phyloP scores from a whole-genome alignment of 2,113 vertebrate species.

The Lichenostomus cassidix region DNA sequence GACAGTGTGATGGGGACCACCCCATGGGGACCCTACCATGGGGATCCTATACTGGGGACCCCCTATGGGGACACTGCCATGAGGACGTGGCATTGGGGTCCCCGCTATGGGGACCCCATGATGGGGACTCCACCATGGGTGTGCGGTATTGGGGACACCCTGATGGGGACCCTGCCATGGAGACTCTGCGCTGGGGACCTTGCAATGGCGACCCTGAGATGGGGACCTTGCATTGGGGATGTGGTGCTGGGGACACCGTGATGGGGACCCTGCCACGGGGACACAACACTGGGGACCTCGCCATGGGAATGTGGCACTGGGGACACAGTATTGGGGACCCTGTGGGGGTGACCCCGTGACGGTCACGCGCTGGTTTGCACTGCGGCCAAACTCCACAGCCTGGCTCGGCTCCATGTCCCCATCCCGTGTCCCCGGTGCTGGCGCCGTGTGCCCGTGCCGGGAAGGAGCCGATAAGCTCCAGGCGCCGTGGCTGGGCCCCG shows the following conservation, averaged over 20 bases:
- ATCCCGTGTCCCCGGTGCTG: neutral
- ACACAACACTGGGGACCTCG: rapidly evolving
- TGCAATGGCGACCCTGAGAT: neutral
- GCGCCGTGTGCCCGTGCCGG: neutral
- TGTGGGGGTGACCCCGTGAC: neutral
- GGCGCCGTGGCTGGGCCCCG: neutral
- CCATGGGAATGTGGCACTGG: neutral
- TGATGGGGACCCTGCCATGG: neutral
- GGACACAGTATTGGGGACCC: neutral
- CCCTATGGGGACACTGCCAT: neutral
- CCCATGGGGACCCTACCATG: neutral
- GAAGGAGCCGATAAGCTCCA: neutral
- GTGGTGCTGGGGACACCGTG: rapidly evolving
- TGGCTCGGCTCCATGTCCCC: neutral
- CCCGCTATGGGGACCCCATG: neutral
- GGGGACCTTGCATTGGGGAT: neutral
- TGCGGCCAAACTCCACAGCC: neutral
- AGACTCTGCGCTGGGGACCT: neutral
- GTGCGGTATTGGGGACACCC: neutral
- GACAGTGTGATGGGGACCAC: neutral
- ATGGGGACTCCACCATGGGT: neutral
- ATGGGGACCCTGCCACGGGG: neutral
- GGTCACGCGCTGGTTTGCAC: neutral
- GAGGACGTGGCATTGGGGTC: neutral
- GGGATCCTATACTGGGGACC: neutral